Base-by-base conservation (phyloP, 1,140 invertebrate species). In the Metopolophium dirhodum region DNA sequence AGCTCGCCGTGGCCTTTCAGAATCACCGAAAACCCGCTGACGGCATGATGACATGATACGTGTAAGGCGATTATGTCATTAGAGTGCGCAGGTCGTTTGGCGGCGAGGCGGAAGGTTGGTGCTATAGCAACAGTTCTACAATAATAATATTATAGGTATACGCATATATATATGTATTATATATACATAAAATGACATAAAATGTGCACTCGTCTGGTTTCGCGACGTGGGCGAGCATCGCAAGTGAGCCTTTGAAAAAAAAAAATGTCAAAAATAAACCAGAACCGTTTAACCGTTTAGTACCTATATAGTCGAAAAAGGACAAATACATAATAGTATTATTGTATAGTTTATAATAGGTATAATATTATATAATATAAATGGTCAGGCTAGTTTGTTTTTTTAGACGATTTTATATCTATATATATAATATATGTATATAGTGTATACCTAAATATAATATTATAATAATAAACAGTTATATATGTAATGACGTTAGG, bases 11-110 rank as follows among this genome's bases (percentile, higher is more conserved):
- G 94, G 94, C 94, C 94, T 7, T 97, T 97, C 95, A 96, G 97
- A 95, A 97, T 97, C 95, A 97, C 97, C 91, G 97, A 97, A 95
- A 97, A 97, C 95, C 97, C 97, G 35, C 23, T 93, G 49, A 93
- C 82, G 49, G 49, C 51, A 54, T 86, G 49, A 93, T 93, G n/a
- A n/a, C 61, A 77, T 77, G 3, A 77, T 18, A 8, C 61, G 61
- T 18, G 14, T 35, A 77, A 54, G 26, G 23, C 37, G 20, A 18
- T 35, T 47, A 82, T 82, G 20, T n/a, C 23, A 83, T 82, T 30
- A 35, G 86, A 20, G 86, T 20, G 86, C n/a, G 86, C 77, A 83
- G 77, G 45, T 49, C 7, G 30, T 49, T 22, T 30, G 45, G 26
- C 18, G 41, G 18, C 14, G 11, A 35, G 54, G n/a, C 26, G 45